phyloP scores from a whole-genome alignment of 92 coral and sea anemone species.

The Phenganax marumi region DNA sequence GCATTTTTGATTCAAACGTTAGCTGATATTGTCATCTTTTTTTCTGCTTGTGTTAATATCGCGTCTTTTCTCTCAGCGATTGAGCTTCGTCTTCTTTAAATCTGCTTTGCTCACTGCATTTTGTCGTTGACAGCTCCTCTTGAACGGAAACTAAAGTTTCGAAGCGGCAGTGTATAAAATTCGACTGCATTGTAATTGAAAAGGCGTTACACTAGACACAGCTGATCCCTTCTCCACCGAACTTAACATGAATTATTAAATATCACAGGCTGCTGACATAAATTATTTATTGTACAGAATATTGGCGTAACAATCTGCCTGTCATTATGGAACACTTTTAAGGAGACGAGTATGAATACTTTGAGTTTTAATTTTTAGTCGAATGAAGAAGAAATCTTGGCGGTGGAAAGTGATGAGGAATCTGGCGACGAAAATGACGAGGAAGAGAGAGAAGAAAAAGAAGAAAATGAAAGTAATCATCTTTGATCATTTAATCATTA shows the following conservation, averaged over 20 bases:
- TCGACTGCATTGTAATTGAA: background rate
- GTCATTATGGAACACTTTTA: background rate
- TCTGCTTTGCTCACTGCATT: background rate
- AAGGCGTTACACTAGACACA: background rate
- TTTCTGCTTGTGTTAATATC: too few species aligned
- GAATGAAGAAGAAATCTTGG: background rate
- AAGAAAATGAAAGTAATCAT: conserved; percentile 56
- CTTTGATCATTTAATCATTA: background rate
- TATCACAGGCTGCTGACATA: too few species aligned
- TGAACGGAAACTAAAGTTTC: too few species aligned
- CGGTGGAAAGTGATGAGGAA: conserved; percentile 49
- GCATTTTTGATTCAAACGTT: too few species aligned
- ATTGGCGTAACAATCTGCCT: background rate
- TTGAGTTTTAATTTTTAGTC: too few species aligned
- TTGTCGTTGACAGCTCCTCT: background rate
- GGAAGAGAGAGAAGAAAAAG: conserved; percentile 64
- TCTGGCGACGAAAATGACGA: conserved; percentile 56
- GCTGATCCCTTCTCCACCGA: background rate
- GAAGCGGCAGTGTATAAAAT: background rate
- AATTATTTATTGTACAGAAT: background rate
- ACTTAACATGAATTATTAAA: background rate
- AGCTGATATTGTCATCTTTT: too few species aligned
- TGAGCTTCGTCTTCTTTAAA: too few species aligned
- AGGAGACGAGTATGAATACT: background rate
- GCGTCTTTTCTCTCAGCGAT: too few species aligned